Base-by-base conservation (phyloP, 2,797 vertebrate genomes). In the Gymnopithys bicolor region DNA sequence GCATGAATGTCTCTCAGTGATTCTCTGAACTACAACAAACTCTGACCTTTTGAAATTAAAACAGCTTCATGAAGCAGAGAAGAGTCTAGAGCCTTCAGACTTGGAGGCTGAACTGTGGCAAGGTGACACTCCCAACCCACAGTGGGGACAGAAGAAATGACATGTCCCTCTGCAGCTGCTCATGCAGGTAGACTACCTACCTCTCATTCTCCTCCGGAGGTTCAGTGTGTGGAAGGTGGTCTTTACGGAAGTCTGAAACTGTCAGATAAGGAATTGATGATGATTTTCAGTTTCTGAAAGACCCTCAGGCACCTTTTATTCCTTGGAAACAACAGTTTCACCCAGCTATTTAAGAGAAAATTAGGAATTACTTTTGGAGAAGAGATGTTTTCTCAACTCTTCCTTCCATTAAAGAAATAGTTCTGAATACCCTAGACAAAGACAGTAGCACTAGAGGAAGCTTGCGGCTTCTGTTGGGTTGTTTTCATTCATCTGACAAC, bases 201-300 rank as follows among this genome's bases (percentile, higher is more conserved):
- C 0, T 1, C 11, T 55, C 25, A 10, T 41, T 46, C 46, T 79
- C 28, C 46, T 75, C 0, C 0, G 39, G n/a, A 87, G 41, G 37
- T 22, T 46, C 52, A 56, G 12, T 37, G 10, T 46, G 46, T 5
- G 1, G 48, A 33, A 79, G 30, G 10, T 24, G 13, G 39, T 48
- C 46, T 89, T 78, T 78, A 37, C 43, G 13, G 35, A 49, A 69
- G 39, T 32, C 28, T 55, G 22, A 82, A 43, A 30, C 35, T 55
- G 19, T 59, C 25, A 55, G 15, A 49, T 45, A 59, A 73, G 11
- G 35, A 89, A 63, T 11, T 68, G 21, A 11, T 49, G 49, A 35
- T 64, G 33, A 49, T 25, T 32, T 85, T 89, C n/a, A 46, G 8
- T 41, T 94, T 86, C 77, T 92, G 62, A 79, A 78, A 82, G 56